A percentile compares a stretch with the other conserved stretches of the same genome.
phyloP scores from a whole-genome alignment of 2,113 vertebrate genomes.

The Lepus timidus region DNA sequence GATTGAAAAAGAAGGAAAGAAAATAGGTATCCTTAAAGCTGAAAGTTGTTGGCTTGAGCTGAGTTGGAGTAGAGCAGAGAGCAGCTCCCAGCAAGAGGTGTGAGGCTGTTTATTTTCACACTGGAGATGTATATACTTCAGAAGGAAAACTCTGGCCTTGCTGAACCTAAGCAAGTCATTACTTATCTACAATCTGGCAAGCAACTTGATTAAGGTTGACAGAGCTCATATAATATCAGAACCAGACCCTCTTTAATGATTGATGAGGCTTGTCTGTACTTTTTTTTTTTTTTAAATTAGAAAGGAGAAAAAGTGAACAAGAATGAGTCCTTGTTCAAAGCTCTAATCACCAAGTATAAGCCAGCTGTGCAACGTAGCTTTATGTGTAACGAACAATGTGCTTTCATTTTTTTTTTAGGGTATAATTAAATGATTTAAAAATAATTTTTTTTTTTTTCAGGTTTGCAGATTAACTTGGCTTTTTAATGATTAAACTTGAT shows the following conservation, averaged over 20 bases:
- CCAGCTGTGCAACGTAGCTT: conserved; percentile 78
- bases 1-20: conserved; percentile 26
- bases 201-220: conserved; percentile 84
- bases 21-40: conserved; percentile 9
- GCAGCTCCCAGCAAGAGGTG: conserved; percentile 83
- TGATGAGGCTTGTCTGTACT: conserved; percentile 75
- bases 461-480: conserved; percentile 43
- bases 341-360: conserved; percentile 78
- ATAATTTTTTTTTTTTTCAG: conserved; percentile 40
- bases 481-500: conserved; percentile 52
- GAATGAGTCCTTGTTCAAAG: conserved; percentile 67
- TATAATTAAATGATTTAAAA: conserved; percentile 43
- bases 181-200: conserved; percentile 85
- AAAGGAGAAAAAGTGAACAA: conserved; percentile 74
- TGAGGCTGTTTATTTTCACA: conserved; percentile 89
- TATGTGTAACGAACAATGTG: conserved; percentile 72
- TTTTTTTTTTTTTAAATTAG: conserved; percentile 62
- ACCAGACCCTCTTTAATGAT: conserved; percentile 82
- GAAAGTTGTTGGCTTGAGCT: conserved; percentile 12
- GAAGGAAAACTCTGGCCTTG: conserved; percentile 84
- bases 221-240: conserved; percentile 83
- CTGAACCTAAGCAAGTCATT: conserved; percentile 80
- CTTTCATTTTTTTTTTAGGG: conserved; percentile 24
- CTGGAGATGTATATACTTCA: conserved; percentile 82
- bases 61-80: conserved; percentile 55